A percentile compares a stretch with the other conserved stretches of the same genome.
Evolutionary conservation across 2,113 vertebrate species (phyloP).

Genomic region (Corydoras maculifer): DNA sequence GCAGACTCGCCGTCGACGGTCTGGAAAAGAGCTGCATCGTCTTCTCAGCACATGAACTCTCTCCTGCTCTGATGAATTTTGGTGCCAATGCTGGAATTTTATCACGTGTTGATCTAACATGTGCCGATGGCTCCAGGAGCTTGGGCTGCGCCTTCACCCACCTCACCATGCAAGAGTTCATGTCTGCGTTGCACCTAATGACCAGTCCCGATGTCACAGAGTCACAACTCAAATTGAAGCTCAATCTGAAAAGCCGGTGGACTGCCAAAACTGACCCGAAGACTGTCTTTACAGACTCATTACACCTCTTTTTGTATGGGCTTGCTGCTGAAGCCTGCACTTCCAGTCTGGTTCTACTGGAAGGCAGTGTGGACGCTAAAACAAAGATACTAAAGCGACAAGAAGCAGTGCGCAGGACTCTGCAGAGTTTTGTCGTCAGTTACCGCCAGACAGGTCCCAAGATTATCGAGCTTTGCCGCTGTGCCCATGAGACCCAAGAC

Average conservation of each 20-base stretch:
- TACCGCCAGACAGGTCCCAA: slow-evolving; percentile 77
- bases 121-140: slow-evolving; percentile 41
- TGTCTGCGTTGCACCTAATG: slow-evolving; percentile 79
- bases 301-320: slow-evolving; percentile 78
- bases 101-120: slow-evolving; percentile 63
- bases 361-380: slow-evolving; percentile 37
- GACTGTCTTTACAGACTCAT: slow-evolving; percentile 65
- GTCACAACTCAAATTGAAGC: slow-evolving; percentile 56
- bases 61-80: slow-evolving; percentile 58
- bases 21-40: slow-evolving; percentile 68
- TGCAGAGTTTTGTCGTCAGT: slow-evolving; percentile 61
- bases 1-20: slow-evolving; percentile 69
- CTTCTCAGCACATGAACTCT: slow-evolving; percentile 66
- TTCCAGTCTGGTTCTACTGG: slow-evolving; percentile 59
- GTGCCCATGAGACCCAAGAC: slow-evolving; percentile 74
- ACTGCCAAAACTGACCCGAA: slow-evolving; percentile 66
- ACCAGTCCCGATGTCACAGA: slow-evolving; percentile 60
- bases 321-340: slow-evolving; percentile 67
- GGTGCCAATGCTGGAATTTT: slow-evolving; percentile 64
- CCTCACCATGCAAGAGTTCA: slow-evolving; percentile 83
- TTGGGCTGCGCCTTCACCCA: slow-evolving; percentile 74
- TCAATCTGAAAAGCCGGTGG: slow-evolving; percentile 81
- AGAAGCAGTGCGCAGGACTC: slow-evolving; percentile 53
- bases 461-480: slow-evolving; percentile 77
- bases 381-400: slow-evolving; percentile 65